Evolutionary conservation across 2,797 vertebrate species (phyloP).

Genomic region (Onychomys leucogaster): DNA sequence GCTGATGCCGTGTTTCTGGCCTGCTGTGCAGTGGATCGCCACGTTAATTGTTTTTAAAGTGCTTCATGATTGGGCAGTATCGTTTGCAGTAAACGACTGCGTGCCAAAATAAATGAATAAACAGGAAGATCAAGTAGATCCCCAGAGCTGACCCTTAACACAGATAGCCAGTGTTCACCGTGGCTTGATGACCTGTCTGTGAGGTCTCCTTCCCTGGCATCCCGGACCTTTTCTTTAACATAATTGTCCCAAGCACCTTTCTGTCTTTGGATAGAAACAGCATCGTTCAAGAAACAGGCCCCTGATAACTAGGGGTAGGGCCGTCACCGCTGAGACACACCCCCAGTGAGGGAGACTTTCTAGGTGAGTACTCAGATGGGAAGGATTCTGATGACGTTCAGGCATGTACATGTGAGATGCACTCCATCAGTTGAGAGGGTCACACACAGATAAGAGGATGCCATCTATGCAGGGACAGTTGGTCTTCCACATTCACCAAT

Average conservation of each 20-base stretch:
- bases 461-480: no score
- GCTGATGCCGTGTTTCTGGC: rapidly evolving
- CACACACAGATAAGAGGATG: neutral
- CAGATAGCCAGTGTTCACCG: neutral
- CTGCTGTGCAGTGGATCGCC: rapidly evolving
- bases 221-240: neutral
- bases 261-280: neutral
- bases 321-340: neutral
- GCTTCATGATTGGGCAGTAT: neutral
- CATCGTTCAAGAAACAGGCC: neutral
- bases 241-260: neutral
- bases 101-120: neutral
- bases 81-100: neutral
- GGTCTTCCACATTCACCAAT: neutral
- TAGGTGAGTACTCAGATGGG: neutral
- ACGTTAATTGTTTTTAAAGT: neutral
- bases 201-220: neutral
- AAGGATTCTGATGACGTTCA: neutral
- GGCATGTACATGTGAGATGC: neutral
- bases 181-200: neutral
- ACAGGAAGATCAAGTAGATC: neutral
- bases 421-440: neutral
- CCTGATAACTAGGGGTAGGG: neutral
- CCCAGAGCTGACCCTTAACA: neutral
- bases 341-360: neutral